Base-by-base conservation (phyloP, 2,113 vertebrate genomes). In the Vulpes lagopus region DNA sequence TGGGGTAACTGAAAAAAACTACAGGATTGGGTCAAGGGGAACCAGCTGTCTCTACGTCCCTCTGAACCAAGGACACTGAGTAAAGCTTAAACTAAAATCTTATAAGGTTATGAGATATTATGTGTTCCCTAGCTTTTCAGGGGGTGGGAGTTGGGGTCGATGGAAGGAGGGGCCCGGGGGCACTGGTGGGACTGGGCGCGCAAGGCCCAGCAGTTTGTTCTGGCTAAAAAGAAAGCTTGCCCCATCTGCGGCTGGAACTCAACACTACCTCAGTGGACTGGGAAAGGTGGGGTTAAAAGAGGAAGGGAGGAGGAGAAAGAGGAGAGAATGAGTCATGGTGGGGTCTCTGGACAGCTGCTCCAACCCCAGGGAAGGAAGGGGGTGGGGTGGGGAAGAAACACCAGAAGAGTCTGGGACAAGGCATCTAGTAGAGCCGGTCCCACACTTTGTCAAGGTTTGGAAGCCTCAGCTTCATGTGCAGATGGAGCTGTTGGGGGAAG, bases 261-360 rank as follows among this genome's bases (percentile, higher is more conserved):
- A 78, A 64, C 32, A 60, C 60, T 78, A 87, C 22, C 55, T 15
- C 53, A 80, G 20, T 16, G 74, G 64, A 82, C 38, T 80, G 55
- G 87, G 67, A 89, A 96, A 88, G 71, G 27, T 25, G 53, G 91
- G 59, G 65, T 85, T 96, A 96, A 85, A 16, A 64, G 57, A 67
- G 22, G 8, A 25, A 25, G 27, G 71, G 38, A 57, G 78, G 87
- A 93, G 81, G 60, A 53, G 90, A 64, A 97, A 85, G 67, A 95
- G 91, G 74, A 95, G 67, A 85, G 69, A 92, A 94, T 97, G 95
- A 98, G 89, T 96, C 96, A 98, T 62, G 25, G 60, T 91, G 57
- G 92, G 90, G 90, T 96, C 83, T 82, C 27, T 8, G 7, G 1
- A 96, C 43, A 95, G 73, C 53, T 67, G 87, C 51, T 97, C 20